phyloP scores from a whole-genome alignment of 2,113 vertebrate species.

The Gnathonemus echidnorhynchus region DNA sequence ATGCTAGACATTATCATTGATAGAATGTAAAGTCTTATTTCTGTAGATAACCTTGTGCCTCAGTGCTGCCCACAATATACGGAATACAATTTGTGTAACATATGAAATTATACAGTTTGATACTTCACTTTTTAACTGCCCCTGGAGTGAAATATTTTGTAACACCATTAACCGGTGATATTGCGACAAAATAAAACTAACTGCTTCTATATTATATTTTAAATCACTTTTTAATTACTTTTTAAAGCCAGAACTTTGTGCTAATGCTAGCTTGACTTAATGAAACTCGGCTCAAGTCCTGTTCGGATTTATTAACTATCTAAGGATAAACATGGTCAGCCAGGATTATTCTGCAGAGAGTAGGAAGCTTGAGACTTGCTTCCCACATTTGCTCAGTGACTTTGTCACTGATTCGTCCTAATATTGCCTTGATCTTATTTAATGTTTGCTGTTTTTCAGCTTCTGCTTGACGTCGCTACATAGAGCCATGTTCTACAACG shows the following conservation, averaged over 20 bases:
- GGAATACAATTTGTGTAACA: not conserved
- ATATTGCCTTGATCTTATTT: not conserved
- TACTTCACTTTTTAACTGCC: not conserved
- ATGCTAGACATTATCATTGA: not conserved
- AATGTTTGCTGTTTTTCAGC: not conserved
- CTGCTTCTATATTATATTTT: not conserved
- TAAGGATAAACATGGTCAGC: not conserved
- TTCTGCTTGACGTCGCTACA: not conserved
- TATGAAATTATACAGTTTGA: not conserved
- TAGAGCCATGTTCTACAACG: not conserved
- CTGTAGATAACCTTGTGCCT: slow-evolving; percentile 3
- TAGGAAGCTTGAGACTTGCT: not conserved
- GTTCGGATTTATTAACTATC: not conserved
- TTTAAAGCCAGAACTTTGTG: not conserved
- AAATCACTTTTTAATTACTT: slow-evolving; percentile 3
- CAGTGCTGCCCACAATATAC: not conserved
- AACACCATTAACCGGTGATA: not conserved
- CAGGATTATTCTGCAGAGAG: not conserved
- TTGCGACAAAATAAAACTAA: not conserved
- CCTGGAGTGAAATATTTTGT: not conserved
- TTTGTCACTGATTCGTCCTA: not conserved
- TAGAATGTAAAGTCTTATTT: not conserved
- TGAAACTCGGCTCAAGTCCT: not conserved
- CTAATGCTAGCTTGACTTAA: not conserved
- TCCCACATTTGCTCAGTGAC: not conserved